A percentile compares a stretch with the other conserved stretches of the same genome.
phyloP scores from a whole-genome alignment of 1,140 invertebrate genomes.

The Hermatobates lingyangjiaoensis region DNA sequence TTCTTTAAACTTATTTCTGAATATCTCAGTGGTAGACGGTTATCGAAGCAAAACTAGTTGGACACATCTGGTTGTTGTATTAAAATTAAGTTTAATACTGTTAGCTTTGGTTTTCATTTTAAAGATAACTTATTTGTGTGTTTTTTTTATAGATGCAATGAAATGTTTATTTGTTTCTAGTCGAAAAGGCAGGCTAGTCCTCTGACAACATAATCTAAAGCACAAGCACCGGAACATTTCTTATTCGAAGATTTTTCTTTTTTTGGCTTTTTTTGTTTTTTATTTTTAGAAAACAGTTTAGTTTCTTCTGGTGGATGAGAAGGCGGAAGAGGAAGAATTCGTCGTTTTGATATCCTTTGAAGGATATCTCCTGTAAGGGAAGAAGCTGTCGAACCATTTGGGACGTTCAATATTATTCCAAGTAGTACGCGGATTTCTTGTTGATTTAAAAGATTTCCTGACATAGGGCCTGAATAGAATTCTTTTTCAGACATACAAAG shows the following conservation, averaged over 20 bases:
- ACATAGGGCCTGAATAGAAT: slow-evolving; percentile 29
- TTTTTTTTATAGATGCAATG: no score
- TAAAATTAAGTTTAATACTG: no score
- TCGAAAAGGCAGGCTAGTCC: slow-evolving; percentile 28
- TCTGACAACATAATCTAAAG: slow-evolving; percentile 24
- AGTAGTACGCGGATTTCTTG: slow-evolving; percentile 22
- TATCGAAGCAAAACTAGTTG: no score
- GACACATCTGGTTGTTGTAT: no score
- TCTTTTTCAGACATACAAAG: slow-evolving; percentile 38
- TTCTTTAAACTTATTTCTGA: no score
- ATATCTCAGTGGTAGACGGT: no score
- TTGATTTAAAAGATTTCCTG: slow-evolving; percentile 23
- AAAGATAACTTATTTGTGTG: no score
- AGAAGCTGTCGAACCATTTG: slow-evolving; percentile 7
- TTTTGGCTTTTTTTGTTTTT: slow-evolving; percentile 14
- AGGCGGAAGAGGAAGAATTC: slow-evolving; percentile 2
- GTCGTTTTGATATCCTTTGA: slow-evolving; percentile 4
- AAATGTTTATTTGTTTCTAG: no score
- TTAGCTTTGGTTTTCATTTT: no score
- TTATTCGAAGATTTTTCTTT: slow-evolving; percentile 24
- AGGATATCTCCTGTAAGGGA: slow-evolving; percentile 8
- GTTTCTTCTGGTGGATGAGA: slow-evolving; percentile 3
- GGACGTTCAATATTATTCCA: slow-evolving; percentile 9
- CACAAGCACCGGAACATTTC: slow-evolving; percentile 25
- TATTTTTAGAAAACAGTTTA: slow-evolving; percentile 8